phyloP scores from a whole-genome alignment of 2,797 vertebrate genomes.

The Florisuga fusca region DNA sequence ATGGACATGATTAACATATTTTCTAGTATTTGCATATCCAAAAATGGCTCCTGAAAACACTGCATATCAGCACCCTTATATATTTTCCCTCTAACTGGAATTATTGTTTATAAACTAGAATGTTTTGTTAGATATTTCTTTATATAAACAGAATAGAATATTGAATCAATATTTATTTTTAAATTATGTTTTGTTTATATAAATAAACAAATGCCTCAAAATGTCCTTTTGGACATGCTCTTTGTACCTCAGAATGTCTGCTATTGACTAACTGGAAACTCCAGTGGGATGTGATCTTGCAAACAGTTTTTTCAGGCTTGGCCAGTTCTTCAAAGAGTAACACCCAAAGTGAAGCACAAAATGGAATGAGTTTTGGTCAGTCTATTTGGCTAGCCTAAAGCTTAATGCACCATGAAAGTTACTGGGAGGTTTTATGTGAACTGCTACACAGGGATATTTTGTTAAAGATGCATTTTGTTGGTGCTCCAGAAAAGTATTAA shows the following conservation, averaged over 20 bases:
- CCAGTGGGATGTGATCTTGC: not conserved
- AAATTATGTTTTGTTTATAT: not conserved
- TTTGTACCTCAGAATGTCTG: not conserved
- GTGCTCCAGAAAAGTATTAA: not conserved
- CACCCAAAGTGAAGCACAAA: not conserved
- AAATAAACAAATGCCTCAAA: not conserved
- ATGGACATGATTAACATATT: not conserved
- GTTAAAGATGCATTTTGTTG: not conserved
- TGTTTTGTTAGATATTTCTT: not conserved
- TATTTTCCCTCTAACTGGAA: not conserved
- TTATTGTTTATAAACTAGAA: not conserved
- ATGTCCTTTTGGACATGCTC: not conserved
- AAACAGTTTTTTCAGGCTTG: slow-evolving; percentile 35
- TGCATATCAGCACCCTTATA: not conserved
- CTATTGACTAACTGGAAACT: slow-evolving; percentile 35
- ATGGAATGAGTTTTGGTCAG: not conserved
- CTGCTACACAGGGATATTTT: not conserved
- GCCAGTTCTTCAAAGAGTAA: slow-evolving; percentile 18
- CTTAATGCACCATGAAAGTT: not conserved
- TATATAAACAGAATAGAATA: not conserved
- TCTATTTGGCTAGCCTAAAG: not conserved
- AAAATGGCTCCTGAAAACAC: not conserved
- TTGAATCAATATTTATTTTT: not conserved
- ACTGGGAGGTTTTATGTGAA: not conserved
- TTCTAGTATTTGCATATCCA: not conserved